A percentile compares a stretch with the other conserved stretches of the same genome.
These are phyloP conservation scores for Gallinago paraguaiae DNA, from an alignment of 2,113 vertebrate genomes.

Conservation along the genomic window DNA sequence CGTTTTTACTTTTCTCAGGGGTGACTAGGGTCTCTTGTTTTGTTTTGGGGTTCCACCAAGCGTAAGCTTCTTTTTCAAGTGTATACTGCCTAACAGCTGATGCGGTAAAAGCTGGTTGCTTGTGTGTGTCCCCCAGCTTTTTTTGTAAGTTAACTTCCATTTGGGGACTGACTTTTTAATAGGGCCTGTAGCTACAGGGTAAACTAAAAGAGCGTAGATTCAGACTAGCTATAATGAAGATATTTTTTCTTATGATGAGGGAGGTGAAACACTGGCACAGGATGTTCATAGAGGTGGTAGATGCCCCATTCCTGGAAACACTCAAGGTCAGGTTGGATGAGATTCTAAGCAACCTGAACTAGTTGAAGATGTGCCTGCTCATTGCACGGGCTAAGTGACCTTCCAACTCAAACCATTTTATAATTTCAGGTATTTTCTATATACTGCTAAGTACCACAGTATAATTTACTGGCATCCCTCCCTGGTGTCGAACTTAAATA, in stretches of 20 bases:
- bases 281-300: neutral
- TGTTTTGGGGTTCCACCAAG: neutral
- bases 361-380: neutral
- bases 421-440: neutral
- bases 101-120: neutral
- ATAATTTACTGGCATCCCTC: neutral
- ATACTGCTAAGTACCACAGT: neutral
- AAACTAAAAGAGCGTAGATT: neutral
- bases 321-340: fast-evolving
- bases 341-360: neutral
- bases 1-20: neutral
- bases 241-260: neutral
- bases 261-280: neutral
- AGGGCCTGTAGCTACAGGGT: neutral
- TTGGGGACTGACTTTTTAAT: neutral
- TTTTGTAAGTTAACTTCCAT: neutral
- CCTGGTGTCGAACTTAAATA: neutral
- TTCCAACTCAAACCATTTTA: neutral
- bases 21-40: neutral
- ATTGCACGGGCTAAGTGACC: neutral
- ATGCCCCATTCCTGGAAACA: neutral
- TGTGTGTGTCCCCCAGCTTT: neutral
- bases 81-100: neutral
- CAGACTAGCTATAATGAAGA: neutral
- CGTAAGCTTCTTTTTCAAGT: neutral